Base-by-base conservation (phyloP, 2,888 invertebrate species). In the Eumerus sabulonum region DNA sequence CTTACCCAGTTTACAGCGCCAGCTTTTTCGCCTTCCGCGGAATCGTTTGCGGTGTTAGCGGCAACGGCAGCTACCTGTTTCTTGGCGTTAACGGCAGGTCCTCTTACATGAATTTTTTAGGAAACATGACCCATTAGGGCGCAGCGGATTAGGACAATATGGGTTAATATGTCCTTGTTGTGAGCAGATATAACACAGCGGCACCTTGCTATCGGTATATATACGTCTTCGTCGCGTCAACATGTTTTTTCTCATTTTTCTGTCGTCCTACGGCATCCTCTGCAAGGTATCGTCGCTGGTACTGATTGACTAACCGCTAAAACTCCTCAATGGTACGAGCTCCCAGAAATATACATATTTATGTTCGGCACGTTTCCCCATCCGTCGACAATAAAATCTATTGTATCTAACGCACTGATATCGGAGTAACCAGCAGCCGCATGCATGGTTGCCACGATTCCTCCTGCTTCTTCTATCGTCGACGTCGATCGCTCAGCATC, bases 401-500 rank as follows among this genome's bases (percentile, higher is more conserved):
- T 42, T 2, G 16, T 38, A 11, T 59, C 70, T 11, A 18, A 1
- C 40, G 35, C 48, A 0, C 18, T 19, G 1, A 63, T 40, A 11
- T 71, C 71, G 1, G 56, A 47, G 0, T 56, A 50, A n/a, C 42
- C 59, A 9, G 60, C 13, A 36, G 59, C 51, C n/a, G 36, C 59
- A 44, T 59, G 59, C 45, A 60, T 71, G 1, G 12, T 56, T 12
- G 54, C n/a, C 60, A 9, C 12, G 60, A 62, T 18, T 62, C 47
- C 12, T 27, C 47, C 4, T 59, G 18, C 7, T 45, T 60, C 7
- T 38, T 12, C 53, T 53, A 70, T 9, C 27, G 27, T 27, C 27
- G 27, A 27, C 27, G 27, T 27, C 27, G 27, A 27, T 7, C 3
- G 27, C 27, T 27, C 7, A 27, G 3, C 27, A 27, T 27, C 27